Evolutionary conservation across 2,797 vertebrate species (phyloP).

Genomic region (Enteromius paludinosus): DNA sequence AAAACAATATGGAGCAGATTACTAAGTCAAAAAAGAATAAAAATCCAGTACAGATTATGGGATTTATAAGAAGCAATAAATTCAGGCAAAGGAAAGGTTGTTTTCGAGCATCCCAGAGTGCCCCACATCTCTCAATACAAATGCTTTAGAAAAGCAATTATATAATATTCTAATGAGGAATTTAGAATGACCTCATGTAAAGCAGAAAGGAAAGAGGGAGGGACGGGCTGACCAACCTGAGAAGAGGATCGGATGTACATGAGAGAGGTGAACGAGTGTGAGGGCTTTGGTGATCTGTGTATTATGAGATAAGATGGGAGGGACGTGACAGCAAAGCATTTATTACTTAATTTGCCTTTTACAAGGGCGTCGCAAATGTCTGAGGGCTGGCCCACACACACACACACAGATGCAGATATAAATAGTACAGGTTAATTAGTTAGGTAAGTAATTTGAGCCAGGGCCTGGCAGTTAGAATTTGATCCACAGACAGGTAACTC

Average conservation of each 20-base stretch:
- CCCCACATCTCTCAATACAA: background rate
- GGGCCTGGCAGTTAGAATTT: slow-evolving; percentile 86
- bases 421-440: slow-evolving; percentile 96
- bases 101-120: background rate
- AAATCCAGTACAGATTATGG: slow-evolving; percentile 6
- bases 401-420: slow-evolving; percentile 76
- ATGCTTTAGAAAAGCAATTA: slow-evolving; percentile 3
- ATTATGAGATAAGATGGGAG: slow-evolving; percentile 50
- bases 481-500: slow-evolving; percentile 93
- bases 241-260: slow-evolving; percentile 55
- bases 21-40: background rate
- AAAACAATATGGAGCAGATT: slow-evolving; percentile 8
- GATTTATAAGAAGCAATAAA: slow-evolving; percentile 13
- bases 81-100: background rate
- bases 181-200: slow-evolving; percentile 37
- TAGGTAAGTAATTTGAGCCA: slow-evolving; percentile 89
- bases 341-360: slow-evolving; percentile 73
- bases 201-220: slow-evolving; percentile 21
- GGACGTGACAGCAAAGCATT: slow-evolving; percentile 53
- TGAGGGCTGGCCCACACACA: slow-evolving; percentile 58
- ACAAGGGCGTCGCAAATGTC: slow-evolving; percentile 69
- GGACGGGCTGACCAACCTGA: background rate
- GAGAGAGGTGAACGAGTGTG: slow-evolving; percentile 36
- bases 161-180: slow-evolving; percentile 29
- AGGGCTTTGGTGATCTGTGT: background rate